phyloP scores from a whole-genome alignment of 2,113 vertebrate genomes.

The Muscicapa adusta region DNA sequence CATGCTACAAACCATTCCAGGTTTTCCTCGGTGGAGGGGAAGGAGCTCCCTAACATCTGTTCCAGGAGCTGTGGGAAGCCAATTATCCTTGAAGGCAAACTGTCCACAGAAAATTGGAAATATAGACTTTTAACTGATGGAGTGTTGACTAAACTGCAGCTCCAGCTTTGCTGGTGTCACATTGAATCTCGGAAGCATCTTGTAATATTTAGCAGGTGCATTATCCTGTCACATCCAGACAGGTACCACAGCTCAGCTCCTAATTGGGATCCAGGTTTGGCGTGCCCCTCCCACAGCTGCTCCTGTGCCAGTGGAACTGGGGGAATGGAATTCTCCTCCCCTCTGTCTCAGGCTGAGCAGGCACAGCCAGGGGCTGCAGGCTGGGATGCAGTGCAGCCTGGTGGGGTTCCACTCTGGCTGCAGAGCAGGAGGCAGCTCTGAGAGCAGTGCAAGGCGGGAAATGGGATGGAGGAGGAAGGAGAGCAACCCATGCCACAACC shows the following conservation, averaged over 20 bases:
- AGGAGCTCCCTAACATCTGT: conserved; percentile 18
- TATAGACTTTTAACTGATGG: conserved; percentile 59
- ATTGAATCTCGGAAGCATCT: conserved; percentile 7
- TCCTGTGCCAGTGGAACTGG: background rate
- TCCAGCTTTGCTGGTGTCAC: conserved; percentile 36
- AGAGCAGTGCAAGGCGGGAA: no score
- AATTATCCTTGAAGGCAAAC: conserved; percentile 64
- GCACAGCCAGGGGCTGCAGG: background rate
- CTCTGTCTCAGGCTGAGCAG: background rate
- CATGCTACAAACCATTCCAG: background rate
- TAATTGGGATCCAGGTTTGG: background rate
- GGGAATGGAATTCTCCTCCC: background rate
- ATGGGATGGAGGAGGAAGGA: background rate
- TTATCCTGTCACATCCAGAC: conserved; percentile 52
- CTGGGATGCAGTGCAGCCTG: background rate
- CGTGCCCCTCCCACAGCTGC: background rate
- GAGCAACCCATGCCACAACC: background rate
- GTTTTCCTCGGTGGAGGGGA: background rate
- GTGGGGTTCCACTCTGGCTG: background rate
- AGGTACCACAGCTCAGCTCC: background rate
- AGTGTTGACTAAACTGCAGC: conserved; percentile 55
- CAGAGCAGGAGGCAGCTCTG: background rate
- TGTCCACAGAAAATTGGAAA: conserved; percentile 58
- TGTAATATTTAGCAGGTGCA: conserved; percentile 40
- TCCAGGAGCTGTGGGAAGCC: conserved; percentile 54